A percentile compares a stretch with the other conserved stretches of the same genome.
Conservation (phyloP, 2,797 vertebrate species). For the Streptopelia turtur region DNA sequence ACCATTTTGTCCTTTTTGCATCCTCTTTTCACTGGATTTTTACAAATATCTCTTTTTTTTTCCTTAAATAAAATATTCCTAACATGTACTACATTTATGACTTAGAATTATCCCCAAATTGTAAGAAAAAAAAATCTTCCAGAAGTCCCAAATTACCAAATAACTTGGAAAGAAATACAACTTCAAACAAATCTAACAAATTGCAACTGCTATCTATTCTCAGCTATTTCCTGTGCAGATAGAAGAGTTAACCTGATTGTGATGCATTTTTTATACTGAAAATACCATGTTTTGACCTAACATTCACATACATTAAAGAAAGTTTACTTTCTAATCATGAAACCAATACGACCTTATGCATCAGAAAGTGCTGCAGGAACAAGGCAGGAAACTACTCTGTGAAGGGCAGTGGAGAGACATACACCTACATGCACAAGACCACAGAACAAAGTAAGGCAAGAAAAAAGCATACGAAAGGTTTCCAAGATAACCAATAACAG, state of each 20-base stretch:
- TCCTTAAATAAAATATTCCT: background rate
- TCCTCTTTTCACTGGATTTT: background rate
- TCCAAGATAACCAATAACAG: background rate
- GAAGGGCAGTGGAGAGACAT: background rate
- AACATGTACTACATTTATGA: background rate
- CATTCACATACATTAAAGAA: background rate
- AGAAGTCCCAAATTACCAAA: background rate
- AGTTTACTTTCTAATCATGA: background rate
- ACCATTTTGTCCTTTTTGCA: background rate
- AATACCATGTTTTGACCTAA: background rate
- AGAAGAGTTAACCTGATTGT: background rate
- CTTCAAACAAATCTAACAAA: background rate
- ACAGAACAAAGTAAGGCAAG: background rate
- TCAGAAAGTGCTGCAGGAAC: background rate
- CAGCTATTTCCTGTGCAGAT: background rate
- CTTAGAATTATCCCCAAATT: background rate
- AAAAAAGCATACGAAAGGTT: background rate
- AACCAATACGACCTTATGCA: background rate
- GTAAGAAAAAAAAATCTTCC: background rate
- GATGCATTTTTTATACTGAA: background rate
- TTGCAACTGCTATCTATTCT: background rate
- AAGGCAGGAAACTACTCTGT: background rate
- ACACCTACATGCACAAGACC: background rate
- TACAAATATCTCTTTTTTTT: background rate
- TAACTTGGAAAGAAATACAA: background rate